Percentiles rank a stretch among this genome's conserved stretches.
These are phyloP conservation scores for Hypomesus transpacificus DNA, from an alignment of 2,113 vertebrate genomes.

Conservation along the genomic window DNA sequence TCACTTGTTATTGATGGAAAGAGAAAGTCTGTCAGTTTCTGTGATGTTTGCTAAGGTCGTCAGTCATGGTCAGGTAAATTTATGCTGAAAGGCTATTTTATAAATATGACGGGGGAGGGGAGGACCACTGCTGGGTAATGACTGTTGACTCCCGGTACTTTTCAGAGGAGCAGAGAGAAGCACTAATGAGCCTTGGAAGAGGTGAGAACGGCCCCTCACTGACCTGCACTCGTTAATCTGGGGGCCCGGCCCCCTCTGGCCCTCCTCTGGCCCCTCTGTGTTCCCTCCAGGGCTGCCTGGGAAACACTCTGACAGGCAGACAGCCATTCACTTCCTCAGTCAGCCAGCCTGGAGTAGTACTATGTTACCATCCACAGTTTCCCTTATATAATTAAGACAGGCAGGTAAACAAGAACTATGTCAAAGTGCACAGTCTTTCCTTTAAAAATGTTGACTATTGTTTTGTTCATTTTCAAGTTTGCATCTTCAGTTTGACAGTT, in stretches of 20 bases:
- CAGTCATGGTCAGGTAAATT: too few relatives aligned
- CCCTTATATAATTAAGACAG: background rate
- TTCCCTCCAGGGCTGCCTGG: background rate
- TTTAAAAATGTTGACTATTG: too few relatives aligned
- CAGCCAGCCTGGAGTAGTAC: background rate
- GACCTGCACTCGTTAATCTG: conserved; percentile 19
- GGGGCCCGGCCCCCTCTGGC: conserved; percentile 12
- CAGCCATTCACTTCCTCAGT: background rate
- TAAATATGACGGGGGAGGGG: too few relatives aligned
- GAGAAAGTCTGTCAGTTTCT: too few relatives aligned
- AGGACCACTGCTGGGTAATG: background rate
- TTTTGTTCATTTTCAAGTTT: too few relatives aligned
- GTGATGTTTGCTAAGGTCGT: background rate
- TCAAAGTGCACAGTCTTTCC: too few relatives aligned
- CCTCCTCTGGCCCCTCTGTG: background rate
- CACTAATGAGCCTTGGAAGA: conserved; percentile 20
- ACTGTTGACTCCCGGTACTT: background rate
- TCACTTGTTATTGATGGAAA: background rate
- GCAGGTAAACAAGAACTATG: too few relatives aligned
- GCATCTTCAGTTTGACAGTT: too few relatives aligned
- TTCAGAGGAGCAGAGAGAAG: background rate
- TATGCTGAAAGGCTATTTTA: too few relatives aligned
- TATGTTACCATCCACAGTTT: background rate
- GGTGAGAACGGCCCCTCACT: conserved; percentile 2
- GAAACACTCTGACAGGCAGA: conserved; percentile 3